A percentile compares a stretch with the other conserved stretches of the same genome.
Evolutionary conservation across 2,797 vertebrate species (phyloP).

Genomic region (Neosilurus hyrtlii): DNA sequence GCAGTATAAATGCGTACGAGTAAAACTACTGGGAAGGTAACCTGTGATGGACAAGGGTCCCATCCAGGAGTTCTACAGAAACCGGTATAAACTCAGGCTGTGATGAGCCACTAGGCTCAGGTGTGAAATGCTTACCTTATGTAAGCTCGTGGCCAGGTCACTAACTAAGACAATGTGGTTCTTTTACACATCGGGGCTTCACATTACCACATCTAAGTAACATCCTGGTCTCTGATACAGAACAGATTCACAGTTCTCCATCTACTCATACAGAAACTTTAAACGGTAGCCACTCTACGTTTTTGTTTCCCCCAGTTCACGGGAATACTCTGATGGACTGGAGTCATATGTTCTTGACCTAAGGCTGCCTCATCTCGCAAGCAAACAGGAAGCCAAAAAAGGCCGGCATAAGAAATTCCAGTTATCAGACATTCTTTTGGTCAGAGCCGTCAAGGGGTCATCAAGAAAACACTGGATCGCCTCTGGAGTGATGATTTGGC

Average conservation of each 20-base stretch:
- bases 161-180: not conserved
- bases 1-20: no score
- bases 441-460: constrained; percentile 1
- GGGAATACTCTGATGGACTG: not conserved
- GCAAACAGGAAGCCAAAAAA: not conserved
- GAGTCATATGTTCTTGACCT: not conserved
- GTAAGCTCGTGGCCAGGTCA: no score
- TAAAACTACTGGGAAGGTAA: no score
- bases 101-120: no score
- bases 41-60: no score
- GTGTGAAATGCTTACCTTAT: no score
- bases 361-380: not conserved
- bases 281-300: not conserved
- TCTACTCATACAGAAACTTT: not conserved
- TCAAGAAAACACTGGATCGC: not conserved
- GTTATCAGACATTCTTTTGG: not conserved
- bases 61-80: no score
- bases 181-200: not conserved
- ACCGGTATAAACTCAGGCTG: no score
- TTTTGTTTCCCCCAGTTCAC: not conserved
- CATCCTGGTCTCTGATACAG: not conserved
- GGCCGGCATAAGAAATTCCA: not conserved
- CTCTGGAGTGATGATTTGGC: constrained; percentile 10
- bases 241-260: not conserved
- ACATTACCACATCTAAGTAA: not conserved